phyloP scores from a whole-genome alignment of 64 coral and sea anemone species.

The Montipora efflorescens region DNA sequence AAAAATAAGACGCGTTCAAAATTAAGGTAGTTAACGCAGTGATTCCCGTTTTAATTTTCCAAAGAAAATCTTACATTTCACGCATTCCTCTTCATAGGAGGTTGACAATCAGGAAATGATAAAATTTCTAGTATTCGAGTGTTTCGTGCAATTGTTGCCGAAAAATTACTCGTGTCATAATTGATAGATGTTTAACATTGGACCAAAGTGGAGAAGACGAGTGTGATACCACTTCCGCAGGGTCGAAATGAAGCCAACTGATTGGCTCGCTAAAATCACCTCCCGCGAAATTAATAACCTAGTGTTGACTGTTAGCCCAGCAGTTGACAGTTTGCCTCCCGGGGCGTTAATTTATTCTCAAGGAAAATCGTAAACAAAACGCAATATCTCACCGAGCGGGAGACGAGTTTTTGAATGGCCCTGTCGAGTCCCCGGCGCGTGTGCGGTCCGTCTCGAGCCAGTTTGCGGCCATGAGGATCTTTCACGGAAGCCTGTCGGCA shows the following conservation, averaged over 20 bases:
- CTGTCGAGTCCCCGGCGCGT: background rate
- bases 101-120: constrained; percentile 18
- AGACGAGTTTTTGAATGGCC: background rate
- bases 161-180: constrained; percentile 36
- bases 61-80: background rate
- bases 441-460: background rate
- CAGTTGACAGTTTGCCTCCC: constrained; percentile 63
- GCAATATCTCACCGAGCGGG: constrained; percentile 35
- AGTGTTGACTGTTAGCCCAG: constrained; percentile 48
- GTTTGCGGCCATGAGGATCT: constrained; percentile 16
- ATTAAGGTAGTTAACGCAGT: background rate
- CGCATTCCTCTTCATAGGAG: constrained; percentile 25
- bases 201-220: background rate
- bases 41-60: background rate
- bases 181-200: constrained; percentile 22
- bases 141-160: background rate
- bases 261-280: constrained; percentile 4
- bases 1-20: background rate
- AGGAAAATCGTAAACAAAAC: constrained; percentile 33
- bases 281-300: constrained; percentile 48
- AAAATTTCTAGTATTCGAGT: constrained; percentile 29
- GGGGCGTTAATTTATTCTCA: constrained; percentile 60
- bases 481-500: background rate
- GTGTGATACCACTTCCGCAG: constrained; percentile 52
- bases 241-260: background rate